Conservation (phyloP, 2,797 vertebrate species). For the Anisognathus igniventris region DNA sequence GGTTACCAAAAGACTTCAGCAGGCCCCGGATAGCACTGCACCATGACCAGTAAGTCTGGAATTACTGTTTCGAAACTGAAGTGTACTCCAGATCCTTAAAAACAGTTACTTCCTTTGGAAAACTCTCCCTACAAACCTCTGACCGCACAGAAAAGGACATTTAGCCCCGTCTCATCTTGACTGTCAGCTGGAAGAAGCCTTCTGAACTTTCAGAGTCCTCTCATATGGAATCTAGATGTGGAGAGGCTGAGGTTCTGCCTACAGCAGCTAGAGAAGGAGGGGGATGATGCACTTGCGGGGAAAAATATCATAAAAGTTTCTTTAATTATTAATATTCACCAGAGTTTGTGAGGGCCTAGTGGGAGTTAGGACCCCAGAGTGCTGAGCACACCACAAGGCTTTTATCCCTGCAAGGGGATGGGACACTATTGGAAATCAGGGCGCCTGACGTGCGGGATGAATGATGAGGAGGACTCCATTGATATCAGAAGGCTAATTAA, state of each 20-base stretch:
- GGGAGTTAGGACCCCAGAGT: neutral
- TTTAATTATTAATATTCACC: neutral
- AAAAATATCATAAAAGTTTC: neutral
- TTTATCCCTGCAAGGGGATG: neutral
- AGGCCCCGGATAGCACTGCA: neutral
- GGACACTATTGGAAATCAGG: accelerated
- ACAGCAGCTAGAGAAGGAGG: neutral
- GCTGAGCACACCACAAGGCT: neutral
- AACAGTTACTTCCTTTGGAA: neutral
- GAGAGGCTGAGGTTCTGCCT: neutral
- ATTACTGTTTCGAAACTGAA: neutral
- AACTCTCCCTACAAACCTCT: neutral
- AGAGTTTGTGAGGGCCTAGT: neutral
- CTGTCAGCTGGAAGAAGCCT: neutral
- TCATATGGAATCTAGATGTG: neutral
- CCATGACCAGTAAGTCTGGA: neutral
- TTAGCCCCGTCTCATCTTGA: neutral
- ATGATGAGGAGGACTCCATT: neutral
- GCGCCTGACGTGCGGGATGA: accelerated
- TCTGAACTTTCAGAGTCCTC: neutral
- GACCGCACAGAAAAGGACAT: accelerated
- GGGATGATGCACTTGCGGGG: accelerated
- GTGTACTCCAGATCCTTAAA: neutral
- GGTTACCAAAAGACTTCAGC: neutral
- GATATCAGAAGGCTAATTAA: neutral